A percentile compares a stretch with the other conserved stretches of the same genome.
Conservation (phyloP, 2,797 vertebrate genomes). For the Microhierax caerulescens region DNA sequence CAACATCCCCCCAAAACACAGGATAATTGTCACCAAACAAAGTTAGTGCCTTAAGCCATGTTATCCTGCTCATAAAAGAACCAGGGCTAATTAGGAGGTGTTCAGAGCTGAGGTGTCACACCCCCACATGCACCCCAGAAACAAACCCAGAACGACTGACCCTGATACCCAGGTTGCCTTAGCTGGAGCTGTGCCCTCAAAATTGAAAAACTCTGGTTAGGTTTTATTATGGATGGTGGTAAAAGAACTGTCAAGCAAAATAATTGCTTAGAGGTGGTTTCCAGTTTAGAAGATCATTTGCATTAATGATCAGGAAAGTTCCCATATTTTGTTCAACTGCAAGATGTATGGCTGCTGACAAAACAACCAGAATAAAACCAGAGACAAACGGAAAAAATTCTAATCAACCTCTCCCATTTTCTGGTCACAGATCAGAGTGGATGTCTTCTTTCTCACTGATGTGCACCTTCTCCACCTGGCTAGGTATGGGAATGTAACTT, state of each 20-base stretch:
- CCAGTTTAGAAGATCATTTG: background rate
- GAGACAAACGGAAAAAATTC: background rate
- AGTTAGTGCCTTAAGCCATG: background rate
- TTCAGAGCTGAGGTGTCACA: background rate
- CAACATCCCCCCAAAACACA: background rate
- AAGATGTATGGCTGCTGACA: background rate
- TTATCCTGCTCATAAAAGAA: background rate
- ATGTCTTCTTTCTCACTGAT: background rate
- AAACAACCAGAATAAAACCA: background rate
- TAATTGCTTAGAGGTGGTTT: background rate
- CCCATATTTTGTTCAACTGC: accelerated
- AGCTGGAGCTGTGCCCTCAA: background rate
- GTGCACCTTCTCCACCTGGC: background rate
- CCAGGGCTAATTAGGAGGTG: background rate
- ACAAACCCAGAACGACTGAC: background rate
- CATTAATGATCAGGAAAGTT: background rate
- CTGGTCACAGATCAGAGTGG: background rate
- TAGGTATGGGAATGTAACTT: background rate
- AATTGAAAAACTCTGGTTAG: background rate
- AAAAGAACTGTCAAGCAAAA: background rate
- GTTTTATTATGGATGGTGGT: background rate
- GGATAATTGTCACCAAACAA: background rate
- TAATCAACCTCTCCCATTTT: background rate
- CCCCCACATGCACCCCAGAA: accelerated
- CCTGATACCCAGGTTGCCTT: background rate